Evolutionary conservation across 64 coral and sea anemone species (phyloP).

Genomic region (Actinia tenebrosa): DNA sequence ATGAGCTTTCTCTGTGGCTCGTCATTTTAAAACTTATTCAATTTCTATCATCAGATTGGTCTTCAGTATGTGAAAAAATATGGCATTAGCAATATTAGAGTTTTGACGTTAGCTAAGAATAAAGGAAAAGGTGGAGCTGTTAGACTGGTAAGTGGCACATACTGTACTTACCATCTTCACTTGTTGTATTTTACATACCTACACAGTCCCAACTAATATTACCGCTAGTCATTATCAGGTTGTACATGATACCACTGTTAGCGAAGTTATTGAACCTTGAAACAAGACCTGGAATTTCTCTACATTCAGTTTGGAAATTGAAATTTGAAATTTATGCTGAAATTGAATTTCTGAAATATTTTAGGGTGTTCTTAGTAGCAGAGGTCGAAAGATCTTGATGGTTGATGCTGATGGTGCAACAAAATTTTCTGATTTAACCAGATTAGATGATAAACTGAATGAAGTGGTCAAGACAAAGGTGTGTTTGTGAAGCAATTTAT

Average conservation of each 20-base stretch:
- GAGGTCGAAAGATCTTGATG: constrained; percentile 86
- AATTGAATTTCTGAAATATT: not conserved
- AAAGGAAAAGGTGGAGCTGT: constrained; percentile 94
- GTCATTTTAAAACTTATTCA: not conserved
- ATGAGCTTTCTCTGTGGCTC: too few species aligned
- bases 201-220: too few species aligned
- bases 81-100: constrained; percentile 66
- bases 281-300: too few species aligned
- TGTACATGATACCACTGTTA: not conserved
- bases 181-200: too few species aligned
- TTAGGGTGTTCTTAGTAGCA: constrained; percentile 86
- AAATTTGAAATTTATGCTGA: not conserved
- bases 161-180: too few species aligned
- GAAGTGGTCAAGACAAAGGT: constrained; percentile 56
- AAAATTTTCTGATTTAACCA: constrained; percentile 85
- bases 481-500: not conserved
- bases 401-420: constrained; percentile 98
- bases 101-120: constrained; percentile 82
- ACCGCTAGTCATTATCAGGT: too few species aligned
- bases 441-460: constrained; percentile 68
- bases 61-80: constrained; percentile 73
- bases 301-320: too few species aligned
- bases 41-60: constrained; percentile 45
- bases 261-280: not conserved
- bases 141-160: constrained; percentile 44